Percentiles rank a stretch among this genome's conserved stretches.
These are phyloP conservation scores for Siniperca chuatsi DNA, from an alignment of 2,113 vertebrate genomes.

Conservation along the genomic window DNA sequence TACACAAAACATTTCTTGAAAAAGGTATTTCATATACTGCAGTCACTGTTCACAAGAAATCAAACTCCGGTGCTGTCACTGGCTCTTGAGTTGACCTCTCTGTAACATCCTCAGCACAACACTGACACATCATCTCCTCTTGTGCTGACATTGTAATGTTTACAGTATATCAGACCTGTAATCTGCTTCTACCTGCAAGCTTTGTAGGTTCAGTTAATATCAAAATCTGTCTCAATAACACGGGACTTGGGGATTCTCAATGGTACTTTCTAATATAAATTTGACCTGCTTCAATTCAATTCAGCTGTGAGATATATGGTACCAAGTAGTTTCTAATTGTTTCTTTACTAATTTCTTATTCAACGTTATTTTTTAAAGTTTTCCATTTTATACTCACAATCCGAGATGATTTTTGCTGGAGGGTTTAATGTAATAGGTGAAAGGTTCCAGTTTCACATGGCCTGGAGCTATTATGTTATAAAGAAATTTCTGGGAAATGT, in stretches of 20 bases:
- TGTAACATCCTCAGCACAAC: conserved; percentile 32
- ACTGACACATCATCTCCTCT: conserved; percentile 27
- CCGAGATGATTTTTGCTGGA: neutral
- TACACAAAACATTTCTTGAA: neutral
- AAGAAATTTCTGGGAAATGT: conserved; percentile 56
- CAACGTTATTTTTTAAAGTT: neutral
- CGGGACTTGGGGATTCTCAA: neutral
- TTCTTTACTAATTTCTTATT: neutral
- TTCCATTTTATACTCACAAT: neutral
- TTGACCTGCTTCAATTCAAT: neutral
- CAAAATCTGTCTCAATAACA: conserved; percentile 1
- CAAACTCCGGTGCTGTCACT: neutral
- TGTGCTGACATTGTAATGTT: conserved; percentile 14
- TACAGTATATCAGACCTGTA: conserved; percentile 7
- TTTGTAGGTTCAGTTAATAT: conserved; percentile 25
- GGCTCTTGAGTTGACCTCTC: conserved; percentile 19
- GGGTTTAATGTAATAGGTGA: conserved; percentile 44
- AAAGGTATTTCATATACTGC: neutral
- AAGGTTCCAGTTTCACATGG: conserved; percentile 36
- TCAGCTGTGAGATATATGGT: conserved; percentile 5
- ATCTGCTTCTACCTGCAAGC: conserved; percentile 5
- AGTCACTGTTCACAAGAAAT: neutral
- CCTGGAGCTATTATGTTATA: conserved; percentile 27
- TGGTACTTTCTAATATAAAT: neutral
- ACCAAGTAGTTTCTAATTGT: neutral